Evolutionary conservation across 1,140 invertebrate species (phyloP), one percentile per base, ranked within the genome.

Genomic region (Mycetomoellerius zeteki): DNA sequence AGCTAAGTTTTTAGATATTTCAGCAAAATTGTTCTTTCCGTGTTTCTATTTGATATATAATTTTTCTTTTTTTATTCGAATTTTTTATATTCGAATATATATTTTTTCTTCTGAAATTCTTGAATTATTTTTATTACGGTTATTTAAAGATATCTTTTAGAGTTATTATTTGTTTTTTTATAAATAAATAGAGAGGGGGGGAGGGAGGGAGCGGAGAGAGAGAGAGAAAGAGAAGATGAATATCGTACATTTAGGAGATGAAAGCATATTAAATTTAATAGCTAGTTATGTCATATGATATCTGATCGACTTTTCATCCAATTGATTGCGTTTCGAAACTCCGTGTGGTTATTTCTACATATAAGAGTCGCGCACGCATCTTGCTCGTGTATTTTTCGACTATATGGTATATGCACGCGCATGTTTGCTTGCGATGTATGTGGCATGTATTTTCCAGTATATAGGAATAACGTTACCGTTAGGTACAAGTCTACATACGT

Each of bases 391-490:
- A 84, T 84, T 84, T 84, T 84, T 84, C 56, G 69, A 71, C 21
- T 56, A 10, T 47, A n/a, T n/a, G n/a, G n/a, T n/a, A 37, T 84
- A 72, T 75, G 43, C 80, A 75, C 65, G 80, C 43, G 69, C 54
- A 60, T 75, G 67, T 84, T 81, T 84, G 69, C 69, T 75, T 27
- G 69, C 69, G 14, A 84, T 75, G 54, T 73, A 84, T 75, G 54
- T 73, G 1, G 54, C 69, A 62, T 84, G 56, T 54, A 75, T 84
- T 69, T 73, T 84, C 27, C 54, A 43, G 54, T 56, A 60, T 43
- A 84, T 73, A 56, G 69, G 69, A 84, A 84, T 84, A 84, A 50
- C 54, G 54, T 84, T 84, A 75, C 80, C 14, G 80, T 84, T 84
- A 60, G 80, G 12, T 73, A 75, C 80, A 75, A 60, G 80, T 60